Base-by-base conservation (phyloP, 2,797 vertebrate genomes). In the Rhynchotus rufescens region DNA sequence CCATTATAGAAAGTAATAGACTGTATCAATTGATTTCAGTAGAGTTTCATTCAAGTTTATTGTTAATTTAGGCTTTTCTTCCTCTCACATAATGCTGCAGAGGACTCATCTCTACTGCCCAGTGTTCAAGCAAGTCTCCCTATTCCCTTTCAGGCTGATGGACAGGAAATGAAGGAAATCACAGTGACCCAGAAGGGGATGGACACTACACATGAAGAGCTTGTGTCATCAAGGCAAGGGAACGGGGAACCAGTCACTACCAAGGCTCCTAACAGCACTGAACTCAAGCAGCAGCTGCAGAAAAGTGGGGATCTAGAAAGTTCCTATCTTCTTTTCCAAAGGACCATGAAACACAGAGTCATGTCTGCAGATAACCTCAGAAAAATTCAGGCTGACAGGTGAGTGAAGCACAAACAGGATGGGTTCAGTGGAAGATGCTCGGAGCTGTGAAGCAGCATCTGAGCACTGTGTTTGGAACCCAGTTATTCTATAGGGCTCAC, bases 351-450 rank as follows among this genome's bases (percentile, higher is more conserved):
- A 73, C 90, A 84, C 74, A 87, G 71, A 15, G 36, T 94, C 40
- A 32, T 95, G 42, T 86, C 96, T 26, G 12, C 49, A 30, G 92
- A 97, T 49, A 95, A 69, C 30, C 84, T 98, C 64, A 96, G 62
- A 81, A 98, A 98, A 91, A 95, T 97, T 45, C 97, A 98, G 72
- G 95, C 73, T 22, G 97, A 98, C 52, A 97, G 97, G 98, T 98
- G 81, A 97, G 95, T 44, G 51, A 88, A 57, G n/a, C 34, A 57
- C 38, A 76, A 52, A 54, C 38, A 52, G 1, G 14, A 49, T 21
- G 40, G 16, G 40, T 42, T 20, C 26, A 32, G 2, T n/a, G 12
- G 22, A 57, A 28, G 57, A 61, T 81, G 67, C 42, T 89, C 44
- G 64, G 30, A 65, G n/a, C 47, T 71, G 15, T 75, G 4, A 90